Percentiles rank a stretch among this genome's conserved stretches.
These are phyloP conservation scores for Stenopsyche tienmushanensis DNA, from an alignment of 1,140 invertebrate species.

Conservation along the genomic window DNA sequence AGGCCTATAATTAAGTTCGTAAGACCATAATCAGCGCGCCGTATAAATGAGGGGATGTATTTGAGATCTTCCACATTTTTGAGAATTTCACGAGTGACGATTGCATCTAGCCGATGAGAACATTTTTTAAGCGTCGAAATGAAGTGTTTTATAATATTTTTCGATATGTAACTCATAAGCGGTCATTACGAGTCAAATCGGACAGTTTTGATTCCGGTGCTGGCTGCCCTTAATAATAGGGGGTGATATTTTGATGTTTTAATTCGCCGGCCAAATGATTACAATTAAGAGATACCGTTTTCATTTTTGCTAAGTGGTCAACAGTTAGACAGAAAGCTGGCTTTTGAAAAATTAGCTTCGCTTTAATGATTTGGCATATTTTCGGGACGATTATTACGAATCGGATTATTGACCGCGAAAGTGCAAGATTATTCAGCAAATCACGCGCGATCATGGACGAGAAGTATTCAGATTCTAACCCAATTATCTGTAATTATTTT, in stretches of 20 bases:
- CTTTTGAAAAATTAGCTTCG: background rate
- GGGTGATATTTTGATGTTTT: conserved; percentile 19
- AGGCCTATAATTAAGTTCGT: too few species aligned
- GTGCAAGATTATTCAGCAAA: background rate
- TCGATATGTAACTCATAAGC: too few species aligned
- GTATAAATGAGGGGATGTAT: background rate
- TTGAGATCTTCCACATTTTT: background rate
- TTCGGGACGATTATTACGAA: background rate
- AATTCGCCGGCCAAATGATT: conserved; percentile 1
- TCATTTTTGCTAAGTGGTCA: conserved; percentile 19
- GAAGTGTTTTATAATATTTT: too few species aligned
- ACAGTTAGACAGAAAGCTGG: conserved; percentile 5
- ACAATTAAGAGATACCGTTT: conserved; percentile 3
- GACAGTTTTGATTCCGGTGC: conserved; percentile 4
- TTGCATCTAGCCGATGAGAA: background rate
- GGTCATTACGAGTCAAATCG: conserved; percentile 11
- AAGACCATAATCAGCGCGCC: too few species aligned
- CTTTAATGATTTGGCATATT: conserved; percentile 12
- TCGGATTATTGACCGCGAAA: conserved; percentile 7
- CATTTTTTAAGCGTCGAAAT: background rate
- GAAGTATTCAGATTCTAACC: background rate
- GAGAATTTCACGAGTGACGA: background rate
- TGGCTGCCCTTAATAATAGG: conserved; percentile 7
- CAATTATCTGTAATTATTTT: background rate
- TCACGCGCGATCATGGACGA: background rate